Evolutionary conservation across 2,797 vertebrate species (phyloP), one percentile per base, ranked within the genome.

Genomic region (Tympanoctomys barrerae): DNA sequence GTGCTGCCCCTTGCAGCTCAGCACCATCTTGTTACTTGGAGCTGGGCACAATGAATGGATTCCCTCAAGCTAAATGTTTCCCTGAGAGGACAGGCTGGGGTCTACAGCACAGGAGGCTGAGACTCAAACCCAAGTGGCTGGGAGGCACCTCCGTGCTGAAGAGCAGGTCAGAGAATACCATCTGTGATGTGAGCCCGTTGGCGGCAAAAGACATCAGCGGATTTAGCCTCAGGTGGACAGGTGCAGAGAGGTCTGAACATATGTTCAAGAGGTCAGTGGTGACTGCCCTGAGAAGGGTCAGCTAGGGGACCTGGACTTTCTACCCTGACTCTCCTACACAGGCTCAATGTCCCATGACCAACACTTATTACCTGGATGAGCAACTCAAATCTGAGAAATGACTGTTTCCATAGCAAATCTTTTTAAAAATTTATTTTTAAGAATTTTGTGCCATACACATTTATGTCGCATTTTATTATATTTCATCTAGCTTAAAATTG

Each of bases 121-220:
- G 80, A 91, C 13, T 21, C 39, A n/a, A 62, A 28, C 18, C 4
- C 21, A 18, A 42, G 36, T 12, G 54, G 26, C 42, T 52, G 46
- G 64, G 80, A 36, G 46, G 31, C 36, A 39, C 42, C 46, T 19
- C 12, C 14, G 2, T 5, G 16, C 46, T 22, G 49, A 81, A 79
- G 52, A 28, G 42, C 19, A 59, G 31, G 39, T 22, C 62, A 77
- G 14, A 59, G 70, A 49, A 52, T 0, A 79, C n/a, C 71, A 59
- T 36, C n/a, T 5, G 1, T 2, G 2, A 39, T 0, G 1, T 1
- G 42, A 24, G 39, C 54, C 24, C n/a, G 7, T 36, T 6, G 2
- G 18, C 26, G 1, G 71, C 13, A 54, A 87, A 62, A 80, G 94
- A 46, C 3, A 9, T 21, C 21, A 24, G 64, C 10, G 0, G 64